Evolutionary conservation across 2,113 vertebrate genomes (phyloP).

Genomic region (Phainopepla nitens): DNA sequence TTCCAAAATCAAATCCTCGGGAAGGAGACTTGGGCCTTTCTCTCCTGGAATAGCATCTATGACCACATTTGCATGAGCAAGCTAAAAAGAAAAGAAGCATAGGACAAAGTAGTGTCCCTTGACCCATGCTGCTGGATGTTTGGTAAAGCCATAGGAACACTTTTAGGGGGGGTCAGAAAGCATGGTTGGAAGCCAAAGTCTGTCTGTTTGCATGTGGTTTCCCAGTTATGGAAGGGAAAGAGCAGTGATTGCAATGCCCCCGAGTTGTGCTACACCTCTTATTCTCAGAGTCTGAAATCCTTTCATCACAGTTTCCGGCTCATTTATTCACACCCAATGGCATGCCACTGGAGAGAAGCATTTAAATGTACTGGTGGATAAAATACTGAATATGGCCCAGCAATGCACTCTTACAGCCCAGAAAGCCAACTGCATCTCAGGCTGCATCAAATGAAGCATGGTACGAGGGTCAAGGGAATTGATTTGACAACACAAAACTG

Average conservation of each 20-base stretch:
- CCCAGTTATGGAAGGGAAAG: not conserved
- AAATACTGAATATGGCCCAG: not conserved
- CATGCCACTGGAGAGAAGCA: not conserved
- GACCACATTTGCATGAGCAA: not conserved
- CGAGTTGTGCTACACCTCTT: fast-evolving
- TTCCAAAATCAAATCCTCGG: not conserved
- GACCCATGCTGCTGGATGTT: not conserved
- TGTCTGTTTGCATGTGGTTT: not conserved
- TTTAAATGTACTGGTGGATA: not conserved
- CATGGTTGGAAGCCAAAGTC: not conserved
- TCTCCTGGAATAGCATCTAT: not conserved
- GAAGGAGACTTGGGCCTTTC: not conserved
- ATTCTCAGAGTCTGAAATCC: not conserved
- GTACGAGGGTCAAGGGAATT: not conserved
- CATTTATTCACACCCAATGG: not conserved
- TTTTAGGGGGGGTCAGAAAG: not conserved
- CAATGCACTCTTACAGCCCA: not conserved
- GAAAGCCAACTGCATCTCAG: not conserved
- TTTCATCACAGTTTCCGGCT: not conserved
- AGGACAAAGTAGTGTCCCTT: not conserved
- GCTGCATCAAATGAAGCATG: not conserved
- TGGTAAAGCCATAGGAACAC: not conserved
- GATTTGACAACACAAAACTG: not conserved
- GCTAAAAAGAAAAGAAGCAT: not conserved
- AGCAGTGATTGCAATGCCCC: not conserved